Conservation (phyloP, 2,797 vertebrate species). For the Australoheros facetus region DNA sequence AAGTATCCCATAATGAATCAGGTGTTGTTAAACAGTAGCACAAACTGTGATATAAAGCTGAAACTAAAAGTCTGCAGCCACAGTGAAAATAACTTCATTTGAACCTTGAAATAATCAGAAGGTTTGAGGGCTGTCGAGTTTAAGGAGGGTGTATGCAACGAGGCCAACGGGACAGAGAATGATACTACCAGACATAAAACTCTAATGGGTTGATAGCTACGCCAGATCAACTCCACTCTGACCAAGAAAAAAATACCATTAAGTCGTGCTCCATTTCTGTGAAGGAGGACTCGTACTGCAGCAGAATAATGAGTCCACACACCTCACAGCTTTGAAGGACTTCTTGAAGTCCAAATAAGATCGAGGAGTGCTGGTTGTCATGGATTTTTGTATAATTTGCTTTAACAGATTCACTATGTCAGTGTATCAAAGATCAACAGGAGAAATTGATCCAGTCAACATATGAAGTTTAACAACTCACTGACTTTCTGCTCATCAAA, state of each 20-base stretch:
- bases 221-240: background rate
- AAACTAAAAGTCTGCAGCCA: background rate
- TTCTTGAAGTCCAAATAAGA: background rate
- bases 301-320: background rate
- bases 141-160: background rate
- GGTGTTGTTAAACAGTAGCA: background rate
- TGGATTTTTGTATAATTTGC: background rate
- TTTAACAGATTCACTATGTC: background rate
- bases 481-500: background rate
- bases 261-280: background rate
- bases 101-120: background rate
- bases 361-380: background rate
- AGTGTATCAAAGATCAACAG: background rate
- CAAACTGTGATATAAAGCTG: background rate
- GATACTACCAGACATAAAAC: background rate
- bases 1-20: background rate
- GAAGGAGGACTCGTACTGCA: background rate
- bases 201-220: background rate
- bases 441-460: background rate
- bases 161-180: background rate
- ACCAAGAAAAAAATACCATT: background rate
- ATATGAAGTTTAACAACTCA: background rate
- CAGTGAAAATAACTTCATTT: background rate
- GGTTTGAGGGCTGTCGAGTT: too few relatives aligned
- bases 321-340: background rate